Conservation (phyloP, 1,140 invertebrate genomes). For the Lepidurus arcticus region DNA sequence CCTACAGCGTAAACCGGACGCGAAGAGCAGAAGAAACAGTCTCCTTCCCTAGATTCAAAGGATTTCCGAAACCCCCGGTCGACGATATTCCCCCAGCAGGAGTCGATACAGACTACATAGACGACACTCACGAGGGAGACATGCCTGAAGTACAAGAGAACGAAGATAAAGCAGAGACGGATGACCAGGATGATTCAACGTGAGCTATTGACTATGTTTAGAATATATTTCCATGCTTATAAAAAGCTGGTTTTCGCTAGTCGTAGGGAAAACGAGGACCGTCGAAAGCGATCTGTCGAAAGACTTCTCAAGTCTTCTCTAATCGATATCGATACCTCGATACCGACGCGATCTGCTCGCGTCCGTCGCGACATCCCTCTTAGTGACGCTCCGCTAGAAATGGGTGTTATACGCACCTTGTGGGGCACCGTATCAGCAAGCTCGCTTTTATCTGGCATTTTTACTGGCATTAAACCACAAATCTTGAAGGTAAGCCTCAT, state of each 20-base stretch:
- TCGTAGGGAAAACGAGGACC: not conserved
- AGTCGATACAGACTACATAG: too few species aligned
- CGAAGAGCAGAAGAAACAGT: conserved; percentile 54
- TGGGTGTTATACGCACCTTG: conserved; percentile 31
- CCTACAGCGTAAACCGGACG: conserved; percentile 58
- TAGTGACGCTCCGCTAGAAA: conserved; percentile 27
- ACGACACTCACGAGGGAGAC: too few species aligned
- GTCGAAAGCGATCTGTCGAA: not conserved
- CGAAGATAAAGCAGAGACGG: too few species aligned
- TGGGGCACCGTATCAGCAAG: conserved; percentile 33
- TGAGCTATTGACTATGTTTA: too few species aligned
- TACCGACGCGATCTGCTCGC: not conserved
- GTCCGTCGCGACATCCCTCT: conserved; percentile 2
- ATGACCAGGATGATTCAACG: too few species aligned
- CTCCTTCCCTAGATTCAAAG: not conserved
- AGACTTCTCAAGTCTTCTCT: too few species aligned
- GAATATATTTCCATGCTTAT: too few species aligned
- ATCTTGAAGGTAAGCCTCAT: conserved; percentile 42
- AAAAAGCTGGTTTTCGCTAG: too few species aligned
- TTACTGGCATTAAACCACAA: conserved; percentile 62
- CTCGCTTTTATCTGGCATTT: conserved; percentile 60
- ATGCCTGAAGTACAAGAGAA: too few species aligned
- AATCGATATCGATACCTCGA: too few species aligned
- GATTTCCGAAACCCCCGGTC: not conserved
- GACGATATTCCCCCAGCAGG: not conserved